Evolutionary conservation across 2,888 invertebrate species (phyloP), one percentile per base, ranked within the genome.

Genomic region (Kryphioiulus occultus): DNA sequence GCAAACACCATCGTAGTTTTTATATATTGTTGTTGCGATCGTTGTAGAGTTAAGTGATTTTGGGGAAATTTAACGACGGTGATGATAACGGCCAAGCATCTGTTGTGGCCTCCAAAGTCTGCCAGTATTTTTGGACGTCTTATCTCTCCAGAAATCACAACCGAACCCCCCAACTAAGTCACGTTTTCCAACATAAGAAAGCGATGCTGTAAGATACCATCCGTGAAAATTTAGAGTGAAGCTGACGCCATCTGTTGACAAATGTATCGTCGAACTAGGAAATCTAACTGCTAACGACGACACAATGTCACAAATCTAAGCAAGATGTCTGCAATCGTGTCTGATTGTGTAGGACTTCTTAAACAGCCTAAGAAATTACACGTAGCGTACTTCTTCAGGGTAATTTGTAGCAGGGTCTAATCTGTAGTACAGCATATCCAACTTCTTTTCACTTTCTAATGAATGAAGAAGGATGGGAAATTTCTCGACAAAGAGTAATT

Each of bases 41-140:
- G 78, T 78, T 30, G 30, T 78, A 78, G 30, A 78, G 78, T 78
- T 78, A 78, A 78, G 78, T 78, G 78, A 78, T 78, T 78, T 30
- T 30, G 78, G 26, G 78, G 17, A 78, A 78, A 78, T 78, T 78
- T 78, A 78, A 78, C 78, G 78, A 78, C 78, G 78, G 78, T 78
- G 78, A 78, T 78, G 78, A 78, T 78, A 78, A 78, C 30, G 78
- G 78, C 26, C 78, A 30, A 78, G 78, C 78, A 78, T 78, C 78
- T 78, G 78, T 78, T 30, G 78, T 30, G 78, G 78, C 30, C 78
- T 78, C 78, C 15, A 78, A 78, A 30, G 30, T 2, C 53, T 44
- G 10, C 44, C 44, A 44, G 44, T 44, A n/a, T 53, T 53, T 59
- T 59, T 59, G 59, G 59, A 59, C 19, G 59, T n/a, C 17, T 7